A percentile compares a stretch with the other conserved stretches of the same genome.
Evolutionary conservation across 53 echinoderm and acorn worm genomes (phyloP).

Genomic region (Actinopyga echinites): DNA sequence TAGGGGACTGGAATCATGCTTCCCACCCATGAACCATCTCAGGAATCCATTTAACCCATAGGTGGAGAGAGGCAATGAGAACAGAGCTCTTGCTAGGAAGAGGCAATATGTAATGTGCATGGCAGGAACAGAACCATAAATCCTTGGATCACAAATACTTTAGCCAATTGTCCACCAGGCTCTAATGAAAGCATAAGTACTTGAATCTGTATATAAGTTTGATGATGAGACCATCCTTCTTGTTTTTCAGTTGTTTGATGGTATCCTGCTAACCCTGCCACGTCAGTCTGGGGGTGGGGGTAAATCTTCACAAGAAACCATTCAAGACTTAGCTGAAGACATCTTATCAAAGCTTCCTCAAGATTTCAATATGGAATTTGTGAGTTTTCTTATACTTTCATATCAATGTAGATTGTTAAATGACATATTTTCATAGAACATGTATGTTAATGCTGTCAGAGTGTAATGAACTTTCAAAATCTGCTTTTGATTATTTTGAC

Average conservation of each 20-base stretch:
- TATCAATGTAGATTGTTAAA: not conserved
- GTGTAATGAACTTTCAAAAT: not conserved
- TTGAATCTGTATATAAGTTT: too few relatives aligned
- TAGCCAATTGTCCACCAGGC: too few relatives aligned
- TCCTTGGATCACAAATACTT: too few relatives aligned
- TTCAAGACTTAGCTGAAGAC: slow-evolving; percentile 88
- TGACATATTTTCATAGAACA: not conserved
- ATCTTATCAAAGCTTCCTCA: slow-evolving; percentile 81
- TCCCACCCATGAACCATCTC: too few relatives aligned
- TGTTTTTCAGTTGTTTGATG: slow-evolving; percentile 76
- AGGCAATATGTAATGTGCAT: too few relatives aligned
- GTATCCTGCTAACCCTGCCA: slow-evolving; percentile 89
- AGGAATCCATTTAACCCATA: too few relatives aligned
- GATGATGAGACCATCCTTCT: not conserved
- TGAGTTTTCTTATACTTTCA: slow-evolving; percentile 42
- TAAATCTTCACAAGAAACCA: slow-evolving; percentile 92
- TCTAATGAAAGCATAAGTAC: too few relatives aligned
- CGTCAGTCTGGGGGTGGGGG: slow-evolving; percentile 86
- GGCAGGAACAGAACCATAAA: too few relatives aligned
- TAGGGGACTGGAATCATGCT: too few relatives aligned
- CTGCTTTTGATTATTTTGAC: too few relatives aligned
- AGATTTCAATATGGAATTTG: slow-evolving; percentile 92
- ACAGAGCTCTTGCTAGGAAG: too few relatives aligned
- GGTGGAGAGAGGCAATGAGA: too few relatives aligned
- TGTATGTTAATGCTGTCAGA: not conserved